Evolutionary conservation across 2,888 invertebrate species (phyloP).

Genomic region (Trissoscelio sp.): DNA sequence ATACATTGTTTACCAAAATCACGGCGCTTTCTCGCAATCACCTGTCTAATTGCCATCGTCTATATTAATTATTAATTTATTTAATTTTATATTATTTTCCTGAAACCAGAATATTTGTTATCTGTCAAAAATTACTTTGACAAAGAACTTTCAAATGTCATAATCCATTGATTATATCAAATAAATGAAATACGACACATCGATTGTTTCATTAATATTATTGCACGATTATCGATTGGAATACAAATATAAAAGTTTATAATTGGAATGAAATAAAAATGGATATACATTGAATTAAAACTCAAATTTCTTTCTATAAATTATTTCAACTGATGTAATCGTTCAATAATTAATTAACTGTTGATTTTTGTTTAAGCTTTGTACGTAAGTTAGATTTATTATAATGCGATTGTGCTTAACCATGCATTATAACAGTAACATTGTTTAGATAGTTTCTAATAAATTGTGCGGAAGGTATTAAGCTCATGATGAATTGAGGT

Average conservation of each 20-base stretch:
- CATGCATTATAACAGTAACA: conserved; percentile 1
- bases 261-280: not conserved
- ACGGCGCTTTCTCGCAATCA: conserved; percentile 88
- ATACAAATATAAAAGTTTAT: not conserved
- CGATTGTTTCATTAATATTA: not conserved
- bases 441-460: conserved; percentile 29
- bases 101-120: not conserved
- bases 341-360: not conserved
- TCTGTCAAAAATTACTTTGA: not conserved
- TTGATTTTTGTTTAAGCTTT: not conserved
- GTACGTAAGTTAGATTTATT: not conserved
- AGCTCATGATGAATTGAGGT: conserved; percentile 28
- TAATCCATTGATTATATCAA: not conserved
- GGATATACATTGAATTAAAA: not conserved
- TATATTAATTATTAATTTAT: not conserved
- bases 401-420: not conserved
- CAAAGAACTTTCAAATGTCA: not conserved
- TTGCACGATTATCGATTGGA: not conserved
- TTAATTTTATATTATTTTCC: too few relatives aligned
- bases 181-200: conserved; percentile 31
- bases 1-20: conserved; percentile 89
- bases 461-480: conserved; percentile 20
- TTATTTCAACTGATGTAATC: not conserved
- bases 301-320: not conserved
- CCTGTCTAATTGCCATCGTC: conserved; percentile 84